Percentiles rank a stretch among this genome's conserved stretches.
phyloP scores from a whole-genome alignment of 2,113 vertebrate species.

The Pithys albifrons region DNA sequence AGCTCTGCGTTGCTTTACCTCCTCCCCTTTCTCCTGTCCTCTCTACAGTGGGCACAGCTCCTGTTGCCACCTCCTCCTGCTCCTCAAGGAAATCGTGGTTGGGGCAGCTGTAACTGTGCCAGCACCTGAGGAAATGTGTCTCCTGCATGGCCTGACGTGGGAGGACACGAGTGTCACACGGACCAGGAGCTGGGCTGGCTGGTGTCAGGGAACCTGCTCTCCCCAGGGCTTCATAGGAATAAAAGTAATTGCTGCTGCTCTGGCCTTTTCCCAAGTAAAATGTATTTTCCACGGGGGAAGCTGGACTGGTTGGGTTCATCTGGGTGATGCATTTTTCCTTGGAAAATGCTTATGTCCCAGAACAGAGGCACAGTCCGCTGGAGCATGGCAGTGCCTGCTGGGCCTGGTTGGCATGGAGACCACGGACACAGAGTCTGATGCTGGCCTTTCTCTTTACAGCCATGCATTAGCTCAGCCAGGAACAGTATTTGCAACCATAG shows the following conservation, averaged over 20 bases:
- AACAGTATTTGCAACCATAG: not conserved
- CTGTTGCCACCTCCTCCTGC: not conserved
- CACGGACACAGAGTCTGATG: not conserved
- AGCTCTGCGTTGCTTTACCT: not conserved
- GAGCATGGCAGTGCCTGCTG: not conserved
- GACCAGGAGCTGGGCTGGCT: not conserved
- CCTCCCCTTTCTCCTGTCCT: not conserved
- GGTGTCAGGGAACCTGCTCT: not conserved
- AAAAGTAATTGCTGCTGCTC: not conserved
- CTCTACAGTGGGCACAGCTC: not conserved
- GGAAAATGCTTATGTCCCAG: not conserved
- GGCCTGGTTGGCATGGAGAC: not conserved
- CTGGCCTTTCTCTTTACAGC: not conserved
- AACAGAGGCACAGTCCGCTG: not conserved
- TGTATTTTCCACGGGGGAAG: not conserved
- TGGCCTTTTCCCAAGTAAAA: not conserved
- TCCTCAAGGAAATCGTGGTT: not conserved
- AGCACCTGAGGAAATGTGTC: not conserved
- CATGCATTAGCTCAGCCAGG: not conserved
- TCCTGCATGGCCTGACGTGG: fast-evolving
- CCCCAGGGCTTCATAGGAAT: not conserved
- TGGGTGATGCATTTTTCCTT: not conserved
- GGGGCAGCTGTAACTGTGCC: not conserved
- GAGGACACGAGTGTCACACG: not conserved
- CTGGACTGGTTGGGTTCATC: not conserved